phyloP scores from a whole-genome alignment of 2,797 vertebrate genomes.

The Stomatorhinus walkeri region DNA sequence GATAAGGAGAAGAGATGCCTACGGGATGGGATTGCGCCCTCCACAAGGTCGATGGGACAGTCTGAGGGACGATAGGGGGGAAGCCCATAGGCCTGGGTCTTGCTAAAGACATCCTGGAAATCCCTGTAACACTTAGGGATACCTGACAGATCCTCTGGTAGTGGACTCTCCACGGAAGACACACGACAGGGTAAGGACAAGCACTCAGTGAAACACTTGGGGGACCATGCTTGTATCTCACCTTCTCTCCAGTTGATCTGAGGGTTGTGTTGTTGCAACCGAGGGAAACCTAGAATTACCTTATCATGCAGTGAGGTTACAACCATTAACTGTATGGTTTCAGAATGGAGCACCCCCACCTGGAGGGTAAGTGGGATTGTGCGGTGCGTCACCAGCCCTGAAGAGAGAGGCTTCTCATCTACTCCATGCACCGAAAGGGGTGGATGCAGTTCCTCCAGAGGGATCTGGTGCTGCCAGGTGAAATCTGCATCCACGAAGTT shows the following conservation, averaged over 20 bases:
- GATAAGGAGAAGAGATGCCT: background rate
- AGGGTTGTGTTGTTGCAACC: background rate
- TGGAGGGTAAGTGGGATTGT: no score
- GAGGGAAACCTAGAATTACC: background rate
- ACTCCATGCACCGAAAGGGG: no score
- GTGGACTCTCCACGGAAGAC: background rate
- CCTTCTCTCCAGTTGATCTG: background rate
- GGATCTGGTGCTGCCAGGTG: no score
- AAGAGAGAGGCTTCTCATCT: no score
- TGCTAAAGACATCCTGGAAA: background rate
- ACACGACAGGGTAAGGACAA: background rate
- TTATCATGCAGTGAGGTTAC: no score
- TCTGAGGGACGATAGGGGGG: background rate
- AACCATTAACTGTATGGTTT: no score
- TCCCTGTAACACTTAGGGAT: background rate
- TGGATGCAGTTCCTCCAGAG: no score
- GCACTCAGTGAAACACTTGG: background rate
- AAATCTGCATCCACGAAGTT: no score
- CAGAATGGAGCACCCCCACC: no score
- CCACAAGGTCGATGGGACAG: background rate
- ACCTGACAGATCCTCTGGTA: background rate
- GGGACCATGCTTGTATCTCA: background rate
- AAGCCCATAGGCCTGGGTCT: background rate
- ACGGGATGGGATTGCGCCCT: background rate
- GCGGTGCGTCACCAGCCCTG: no score